phyloP scores from a whole-genome alignment of 2,113 vertebrate genomes.

The Ovis canadensis region DNA sequence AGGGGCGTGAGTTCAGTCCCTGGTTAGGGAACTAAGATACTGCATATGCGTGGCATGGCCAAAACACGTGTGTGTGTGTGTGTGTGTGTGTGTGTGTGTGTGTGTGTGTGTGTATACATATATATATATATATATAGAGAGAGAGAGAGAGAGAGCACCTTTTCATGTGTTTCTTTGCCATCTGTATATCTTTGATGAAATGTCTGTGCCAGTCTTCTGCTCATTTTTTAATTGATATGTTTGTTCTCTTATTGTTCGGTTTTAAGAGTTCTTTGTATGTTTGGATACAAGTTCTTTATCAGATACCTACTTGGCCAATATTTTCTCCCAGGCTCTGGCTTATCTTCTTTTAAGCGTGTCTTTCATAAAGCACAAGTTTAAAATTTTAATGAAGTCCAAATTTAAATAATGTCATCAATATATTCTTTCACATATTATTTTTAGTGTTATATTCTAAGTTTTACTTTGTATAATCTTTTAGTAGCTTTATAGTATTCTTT shows the following conservation, averaged over 20 bases:
- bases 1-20: background rate
- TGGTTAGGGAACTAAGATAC: background rate
- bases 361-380: background rate
- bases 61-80: background rate
- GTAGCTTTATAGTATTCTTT: background rate
- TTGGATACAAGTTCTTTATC: background rate
- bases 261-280: background rate
- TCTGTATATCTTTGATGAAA: background rate
- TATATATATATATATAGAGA: no score
- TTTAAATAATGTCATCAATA: background rate
- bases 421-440: background rate
- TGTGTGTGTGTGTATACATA: no score
- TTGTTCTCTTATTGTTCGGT: background rate
- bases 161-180: background rate
- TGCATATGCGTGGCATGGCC: background rate
- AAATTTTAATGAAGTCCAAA: background rate
- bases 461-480: background rate
- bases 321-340: background rate
- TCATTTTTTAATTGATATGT: background rate
- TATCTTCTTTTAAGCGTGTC: background rate
- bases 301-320: background rate
- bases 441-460: background rate
- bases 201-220: background rate
- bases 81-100: no score
- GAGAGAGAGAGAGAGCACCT: background rate